Evolutionary conservation across 2,888 invertebrate species (phyloP), one percentile per base, ranked within the genome.

Genomic region (Cyaniris semiargus): DNA sequence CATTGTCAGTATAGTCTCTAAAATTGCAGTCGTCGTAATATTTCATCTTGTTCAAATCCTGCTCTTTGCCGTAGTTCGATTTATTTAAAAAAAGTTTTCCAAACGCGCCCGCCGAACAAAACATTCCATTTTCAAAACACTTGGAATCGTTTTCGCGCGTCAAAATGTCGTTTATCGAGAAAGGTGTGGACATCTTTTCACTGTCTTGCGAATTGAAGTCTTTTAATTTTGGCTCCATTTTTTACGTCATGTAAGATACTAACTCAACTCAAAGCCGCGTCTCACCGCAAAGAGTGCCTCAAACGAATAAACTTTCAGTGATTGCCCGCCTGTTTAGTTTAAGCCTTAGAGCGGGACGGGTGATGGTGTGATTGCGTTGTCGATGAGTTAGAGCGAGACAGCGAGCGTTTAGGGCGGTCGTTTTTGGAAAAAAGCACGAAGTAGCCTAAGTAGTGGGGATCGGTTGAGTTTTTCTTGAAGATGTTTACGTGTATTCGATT

Each of bases 91-190:
- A 91, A 81, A 86, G 87, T 84, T 90, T 91, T 89, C 86, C 90
- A 88, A 90, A 91, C 86, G 89, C 92, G 86, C 83, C 84, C 76
- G 81, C 85, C 78, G 86, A 83, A 82, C 88, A 86, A 82, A 89
- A 91, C 87, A 87, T 89, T 87, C 87, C 88, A 87, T 89, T 89
- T 85, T 92, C 92, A 86, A 91, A 90, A 82, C 88, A 92, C 86
- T 89, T 93, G 80, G 87, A 86, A 79, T 92, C 93, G 76, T 91
- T 93, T 84, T 94, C 95, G 81, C 91, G 93, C n/a, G 95, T 95
- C 84, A 96, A 88, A 86, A 96, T 96, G 84, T 96, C 96, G 83
- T 96, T 96, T 77, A 96, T 96, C 13, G 96, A 96, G 88, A 96
- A 96, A 56, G 96, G 96, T 13, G 96, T 96, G 13, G 94, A 91